A percentile compares a stretch with the other conserved stretches of the same genome.
These are phyloP conservation scores for Eulemur coronatus DNA, from an alignment of 2,797 vertebrate species.

Conservation along the genomic window DNA sequence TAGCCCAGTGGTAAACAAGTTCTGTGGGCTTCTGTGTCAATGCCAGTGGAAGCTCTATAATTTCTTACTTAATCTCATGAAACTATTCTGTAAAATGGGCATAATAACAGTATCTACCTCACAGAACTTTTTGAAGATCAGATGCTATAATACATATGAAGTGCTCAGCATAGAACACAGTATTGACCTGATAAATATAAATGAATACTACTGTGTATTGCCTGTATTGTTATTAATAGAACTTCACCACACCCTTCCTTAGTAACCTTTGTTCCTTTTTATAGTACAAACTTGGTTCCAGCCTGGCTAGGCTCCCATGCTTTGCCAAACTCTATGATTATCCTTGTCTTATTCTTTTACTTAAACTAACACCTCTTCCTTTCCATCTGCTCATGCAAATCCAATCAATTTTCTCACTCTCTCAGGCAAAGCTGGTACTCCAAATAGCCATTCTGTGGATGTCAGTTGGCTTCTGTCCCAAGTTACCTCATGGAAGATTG, in stretches of 20 bases:
- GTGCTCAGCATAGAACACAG: background rate
- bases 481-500: background rate
- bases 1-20: background rate
- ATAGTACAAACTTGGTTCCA: conserved; percentile 9
- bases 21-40: background rate
- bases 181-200: background rate
- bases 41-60: background rate
- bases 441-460: conserved; percentile 47
- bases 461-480: conserved; percentile 12
- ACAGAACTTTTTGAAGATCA: background rate
- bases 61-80: background rate
- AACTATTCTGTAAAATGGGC: conserved; percentile 5
- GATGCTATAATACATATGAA: background rate
- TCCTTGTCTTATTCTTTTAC: conserved; percentile 34
- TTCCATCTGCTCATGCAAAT: conserved; percentile 55
- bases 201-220: background rate
- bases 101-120: background rate
- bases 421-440: conserved; percentile 51
- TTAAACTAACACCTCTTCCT: conserved; percentile 59
- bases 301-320: background rate
- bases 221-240: background rate
- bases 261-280: background rate
- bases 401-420: conserved; percentile 47
- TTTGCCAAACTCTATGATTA: conserved; percentile 53
- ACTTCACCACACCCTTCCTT: background rate